A percentile compares a stretch with the other conserved stretches of the same genome.
phyloP scores from a whole-genome alignment of 1,140 invertebrate genomes.

The Drosophila pseudoobscura region DNA sequence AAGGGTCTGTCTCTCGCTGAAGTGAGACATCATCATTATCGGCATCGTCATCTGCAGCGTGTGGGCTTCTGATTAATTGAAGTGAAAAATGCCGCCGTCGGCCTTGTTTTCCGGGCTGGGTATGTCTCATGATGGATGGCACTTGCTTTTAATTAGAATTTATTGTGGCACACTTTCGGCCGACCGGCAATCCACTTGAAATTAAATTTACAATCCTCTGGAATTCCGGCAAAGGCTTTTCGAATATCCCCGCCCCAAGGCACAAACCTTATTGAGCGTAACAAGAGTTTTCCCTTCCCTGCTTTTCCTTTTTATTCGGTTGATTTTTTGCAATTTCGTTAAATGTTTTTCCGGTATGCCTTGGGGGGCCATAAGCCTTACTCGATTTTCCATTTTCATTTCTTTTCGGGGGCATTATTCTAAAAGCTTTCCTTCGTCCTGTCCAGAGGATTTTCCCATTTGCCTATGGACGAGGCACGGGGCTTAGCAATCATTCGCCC shows the following conservation, averaged over 20 bases:
- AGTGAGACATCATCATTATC: constrained; percentile 52
- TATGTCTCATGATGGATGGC: no score
- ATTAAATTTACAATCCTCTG: constrained; percentile 47
- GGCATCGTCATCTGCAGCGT: constrained; percentile 3
- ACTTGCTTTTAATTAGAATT: constrained; percentile 68
- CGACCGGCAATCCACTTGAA: constrained; percentile 29
- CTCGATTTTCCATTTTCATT: constrained; percentile 44
- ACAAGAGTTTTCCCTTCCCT: constrained; percentile 24
- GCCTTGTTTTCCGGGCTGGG: constrained; percentile 6
- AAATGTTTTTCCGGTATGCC: constrained; percentile 58
- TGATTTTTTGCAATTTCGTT: constrained; percentile 50
- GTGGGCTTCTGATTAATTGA: constrained; percentile 61
- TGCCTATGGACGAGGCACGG: constrained; percentile 38
- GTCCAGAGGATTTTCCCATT: constrained; percentile 25
- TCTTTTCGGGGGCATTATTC: constrained; percentile 46
- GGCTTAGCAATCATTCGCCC: no score
- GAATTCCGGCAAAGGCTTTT: background rate
- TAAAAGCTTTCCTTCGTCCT: constrained; percentile 56
- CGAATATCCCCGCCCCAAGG: constrained; percentile 21
- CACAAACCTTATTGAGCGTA: constrained; percentile 44
- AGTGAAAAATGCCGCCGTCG: constrained; percentile 57
- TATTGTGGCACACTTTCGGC: constrained; percentile 55
- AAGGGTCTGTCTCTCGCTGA: constrained; percentile 8
- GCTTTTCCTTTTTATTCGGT: background rate
- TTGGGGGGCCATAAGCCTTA: constrained; percentile 36